Base-by-base conservation (phyloP, 1,140 invertebrate genomes). In the Callitettix versicolor region DNA sequence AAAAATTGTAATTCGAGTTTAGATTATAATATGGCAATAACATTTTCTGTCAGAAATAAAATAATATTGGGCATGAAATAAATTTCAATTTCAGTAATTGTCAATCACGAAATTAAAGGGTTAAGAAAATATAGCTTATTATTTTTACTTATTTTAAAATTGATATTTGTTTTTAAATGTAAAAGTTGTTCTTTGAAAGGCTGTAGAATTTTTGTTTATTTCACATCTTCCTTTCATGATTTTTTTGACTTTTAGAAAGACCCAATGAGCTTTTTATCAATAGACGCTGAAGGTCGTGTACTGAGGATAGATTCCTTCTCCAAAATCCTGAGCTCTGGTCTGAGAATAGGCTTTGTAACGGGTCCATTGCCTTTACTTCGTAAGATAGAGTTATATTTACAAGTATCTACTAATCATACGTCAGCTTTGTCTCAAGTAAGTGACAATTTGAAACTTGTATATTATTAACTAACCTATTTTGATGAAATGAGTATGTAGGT, bases 281-380 rank as follows among this genome's bases (percentile, higher is more conserved):
- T 88, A 67, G 87, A 90, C 65, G 75, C 73, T 0, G 84, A 87
- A 65, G 85, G 86, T 0, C 74, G 86, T 56, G 86, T 90, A 0
- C 65, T 90, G 4, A 73, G 87, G 49, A 76, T 87, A 62, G 88
- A 91, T 69, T 89, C 86, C 0, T 80, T 89, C 61, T 88, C 85
- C 0, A 90, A 90, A 76, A 74, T 87, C 15, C 61, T 91, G 21
- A 85, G 79, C 63, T 79, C 81, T 11, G 84, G 83, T n/a, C 65
- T 85, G 9, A 73, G 84, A 57, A 65, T 85, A 1, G 86, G 83
- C 5, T 82, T 84, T 67, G 69, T 86, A 1, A 87, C 83, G 0
- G 86, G 82, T 1, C 78, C 83, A 2, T 74, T 76, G 22, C 69
- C 73, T 0, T 64, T 88, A 5, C 67, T 85, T n/a, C 64, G 77